These are phyloP conservation scores for Diacarnus erythraeanus DNA, from an alignment of 37 sponge, comb jelly and placozoan species.

Conservation along the genomic window DNA sequence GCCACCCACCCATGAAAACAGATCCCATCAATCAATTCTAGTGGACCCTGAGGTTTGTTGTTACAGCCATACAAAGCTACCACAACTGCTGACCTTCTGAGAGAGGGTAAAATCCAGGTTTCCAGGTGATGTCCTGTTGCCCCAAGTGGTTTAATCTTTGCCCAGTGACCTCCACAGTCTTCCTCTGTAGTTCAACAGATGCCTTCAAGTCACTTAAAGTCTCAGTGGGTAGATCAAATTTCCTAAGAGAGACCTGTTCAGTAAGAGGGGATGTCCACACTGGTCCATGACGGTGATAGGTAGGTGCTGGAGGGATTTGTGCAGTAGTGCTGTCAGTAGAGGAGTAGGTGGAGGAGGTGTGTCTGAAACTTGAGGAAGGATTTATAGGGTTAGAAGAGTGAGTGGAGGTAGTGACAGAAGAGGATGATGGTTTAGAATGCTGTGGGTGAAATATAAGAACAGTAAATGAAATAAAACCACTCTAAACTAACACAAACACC, in stretches of 20 bases:
- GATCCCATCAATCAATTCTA: no score
- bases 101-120: slow-evolving; percentile 5
- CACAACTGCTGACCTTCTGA: slow-evolving; percentile 35
- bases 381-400: background rate
- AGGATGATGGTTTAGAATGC: background rate
- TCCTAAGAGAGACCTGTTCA: slow-evolving; percentile 15
- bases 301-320: background rate
- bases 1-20: no score
- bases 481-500: background rate
- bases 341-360: background rate
- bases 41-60: no score
- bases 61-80: no score
- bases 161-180: slow-evolving; percentile 11
- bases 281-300: background rate
- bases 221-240: slow-evolving; percentile 32
- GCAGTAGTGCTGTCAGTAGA: background rate
- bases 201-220: slow-evolving; percentile 19
- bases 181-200: slow-evolving; percentile 38
- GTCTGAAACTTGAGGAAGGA: background rate
- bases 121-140: background rate
- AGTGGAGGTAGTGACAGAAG: no score
- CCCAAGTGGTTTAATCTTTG: slow-evolving; percentile 2
- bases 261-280: background rate
- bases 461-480: no score
- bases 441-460: no score